Evolutionary conservation across 2,113 vertebrate species (phyloP), one percentile per base, ranked within the genome.

Genomic region (Orientallactaga bullata): DNA sequence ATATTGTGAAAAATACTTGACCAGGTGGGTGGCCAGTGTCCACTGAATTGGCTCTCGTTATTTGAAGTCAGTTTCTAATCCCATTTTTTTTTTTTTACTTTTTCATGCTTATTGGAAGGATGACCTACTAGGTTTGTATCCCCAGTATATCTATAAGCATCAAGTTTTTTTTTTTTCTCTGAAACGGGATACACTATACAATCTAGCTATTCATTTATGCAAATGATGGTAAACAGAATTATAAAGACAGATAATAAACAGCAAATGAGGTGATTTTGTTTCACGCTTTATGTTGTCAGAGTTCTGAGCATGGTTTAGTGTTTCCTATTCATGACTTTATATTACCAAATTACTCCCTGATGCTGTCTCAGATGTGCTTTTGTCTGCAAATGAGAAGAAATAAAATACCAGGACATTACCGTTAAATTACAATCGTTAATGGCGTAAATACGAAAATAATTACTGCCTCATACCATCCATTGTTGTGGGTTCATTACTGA

Each of bases 401-500:
- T 95, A 96, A 98, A 97, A 98, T 98, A 91, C 97, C 97, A 98
- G 80, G 95, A 97, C 97, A 95, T 98, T 97, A 97, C 98, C 97
- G 97, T 98, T 97, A 97, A 97, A 97, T 94, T 96, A 92, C 97
- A 91, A 98, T 98, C 96, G 96, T 97, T 97, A 96, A 90, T 98
- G 98, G 97, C 85, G 96, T 98, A 98, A 98, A 98, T 98, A 98
- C 95, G 96, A 97, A 98, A 98, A 98, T 98, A 98, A 98, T 98
- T 98, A 98, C 97, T 98, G 97, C 97, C 97, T 97, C 96, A 97
- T 98, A 94, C 97, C 96, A 98, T 98, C 97, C 98, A 98, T 98
- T 98, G 97, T 97, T 98, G 97, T 98, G 97, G 97, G 97, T 97
- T 98, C 98, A 98, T 98, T 98, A 98, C 97, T 89, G 96, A 97